A percentile compares a stretch with the other conserved stretches of the same genome.
Conservation (phyloP, 2,797 vertebrate species). For the Neosilurus hyrtlii region DNA sequence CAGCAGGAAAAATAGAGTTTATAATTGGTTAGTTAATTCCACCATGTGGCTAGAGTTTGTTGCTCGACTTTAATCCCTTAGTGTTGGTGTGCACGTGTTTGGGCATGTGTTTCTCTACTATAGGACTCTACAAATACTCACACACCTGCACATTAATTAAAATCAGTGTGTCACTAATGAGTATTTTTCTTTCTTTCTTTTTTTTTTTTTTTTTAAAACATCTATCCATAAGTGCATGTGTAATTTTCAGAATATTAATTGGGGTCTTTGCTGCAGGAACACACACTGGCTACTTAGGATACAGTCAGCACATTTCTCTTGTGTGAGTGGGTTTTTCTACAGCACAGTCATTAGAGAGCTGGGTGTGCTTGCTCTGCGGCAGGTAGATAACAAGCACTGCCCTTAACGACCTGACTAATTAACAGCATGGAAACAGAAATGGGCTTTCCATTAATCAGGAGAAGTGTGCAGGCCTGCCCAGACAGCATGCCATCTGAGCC, state of each 20-base stretch:
- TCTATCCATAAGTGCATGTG: slow-evolving; percentile 64
- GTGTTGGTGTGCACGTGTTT: slow-evolving; percentile 45
- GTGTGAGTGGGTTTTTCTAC: slow-evolving; percentile 56
- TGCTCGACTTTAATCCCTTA: slow-evolving; percentile 53
- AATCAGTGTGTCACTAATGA: slow-evolving; percentile 57
- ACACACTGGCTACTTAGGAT: slow-evolving; percentile 71
- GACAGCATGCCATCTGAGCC: slow-evolving; percentile 72
- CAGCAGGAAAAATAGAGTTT: slow-evolving; percentile 63
- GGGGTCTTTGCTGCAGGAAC: slow-evolving; percentile 66
- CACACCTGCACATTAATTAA: slow-evolving; percentile 61
- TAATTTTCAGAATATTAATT: slow-evolving; percentile 75
- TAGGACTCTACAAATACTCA: slow-evolving; percentile 51
- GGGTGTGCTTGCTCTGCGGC: slow-evolving; percentile 59
- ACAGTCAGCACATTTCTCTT: slow-evolving; percentile 75
- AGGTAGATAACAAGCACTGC: slow-evolving; percentile 73
- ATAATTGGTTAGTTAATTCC: slow-evolving; percentile 63
- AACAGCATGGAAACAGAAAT: slow-evolving; percentile 78
- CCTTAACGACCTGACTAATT: slow-evolving; percentile 80
- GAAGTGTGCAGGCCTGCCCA: slow-evolving; percentile 76
- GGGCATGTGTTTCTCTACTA: slow-evolving; percentile 49
- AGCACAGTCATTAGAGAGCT: slow-evolving; percentile 51
- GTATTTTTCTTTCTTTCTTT: slow-evolving; percentile 54
- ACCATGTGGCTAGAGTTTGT: slow-evolving; percentile 59
- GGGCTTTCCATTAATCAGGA: slow-evolving; percentile 79
- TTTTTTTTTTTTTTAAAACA: slow-evolving; percentile 58